phyloP scores from a whole-genome alignment of 2,113 vertebrate genomes.

The Perca schrenkii region DNA sequence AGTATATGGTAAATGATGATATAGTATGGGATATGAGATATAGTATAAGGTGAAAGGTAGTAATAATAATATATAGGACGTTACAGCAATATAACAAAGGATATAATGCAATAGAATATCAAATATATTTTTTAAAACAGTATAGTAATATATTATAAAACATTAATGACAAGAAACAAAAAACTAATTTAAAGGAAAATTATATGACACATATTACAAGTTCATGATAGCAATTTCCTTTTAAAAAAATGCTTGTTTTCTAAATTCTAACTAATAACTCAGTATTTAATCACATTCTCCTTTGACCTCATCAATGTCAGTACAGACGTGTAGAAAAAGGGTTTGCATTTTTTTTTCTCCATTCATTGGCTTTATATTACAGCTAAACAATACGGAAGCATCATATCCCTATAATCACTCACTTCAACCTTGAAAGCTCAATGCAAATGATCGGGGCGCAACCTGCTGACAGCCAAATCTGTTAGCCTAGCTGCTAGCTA shows the following conservation, averaged over 20 bases:
- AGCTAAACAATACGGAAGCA: neutral
- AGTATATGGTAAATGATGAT: neutral
- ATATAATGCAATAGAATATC: neutral
- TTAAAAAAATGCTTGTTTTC: neutral
- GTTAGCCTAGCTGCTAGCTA: conserved; percentile 70
- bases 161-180: neutral
- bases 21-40: neutral
- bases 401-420: neutral
- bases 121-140: neutral
- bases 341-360: neutral
- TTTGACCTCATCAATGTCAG: conserved; percentile 61
- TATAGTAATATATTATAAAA: neutral
- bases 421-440: conserved; percentile 61
- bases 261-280: neutral
- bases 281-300: neutral
- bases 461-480: conserved; percentile 48
- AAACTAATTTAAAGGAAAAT: neutral
- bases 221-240: neutral
- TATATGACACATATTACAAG: neutral
- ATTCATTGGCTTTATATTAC: neutral
- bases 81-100: neutral
- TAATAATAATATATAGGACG: neutral
- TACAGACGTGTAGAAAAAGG: neutral
- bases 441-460: neutral
- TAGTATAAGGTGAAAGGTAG: neutral